Evolutionary conservation across 1,140 invertebrate species (phyloP), one percentile per base, ranked within the genome.

Genomic region (Meloidogyne floridensis): DNA sequence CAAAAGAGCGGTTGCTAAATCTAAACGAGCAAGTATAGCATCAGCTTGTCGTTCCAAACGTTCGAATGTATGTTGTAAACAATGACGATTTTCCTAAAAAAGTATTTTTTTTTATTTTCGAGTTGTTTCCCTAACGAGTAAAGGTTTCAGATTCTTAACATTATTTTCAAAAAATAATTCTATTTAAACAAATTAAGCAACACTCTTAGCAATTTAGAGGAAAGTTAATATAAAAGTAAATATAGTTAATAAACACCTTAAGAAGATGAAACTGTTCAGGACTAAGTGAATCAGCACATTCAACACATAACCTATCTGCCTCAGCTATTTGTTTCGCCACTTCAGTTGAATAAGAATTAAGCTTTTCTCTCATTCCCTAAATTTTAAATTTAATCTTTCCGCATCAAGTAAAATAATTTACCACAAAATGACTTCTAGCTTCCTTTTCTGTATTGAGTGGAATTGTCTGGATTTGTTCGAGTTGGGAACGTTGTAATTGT

Each of bases 211-310:
- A 7, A 32, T 32, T 32, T 32, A 32, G 32, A 32, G 32, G 32
- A 32, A 32, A 32, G 2, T 32, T 32, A 32, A 32, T 32, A 32
- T 32, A 32, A 32, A 32, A 0, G n/a, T 13, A 13, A 51, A 47
- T n/a, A 73, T n/a, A 73, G 4, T n/a, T 42, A 9, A 18, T 54
- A 42, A 54, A 2, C 7, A 53, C 74, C 72, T 82, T 82, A 42
- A 83, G 71, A 4, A 47, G 13, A 47, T 85, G 83, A 71, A 84
- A 85, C 56, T 84, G 82, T 51, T 85, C 83, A 32, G 83, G 83
- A 18, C 77, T 84, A 20, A 84, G 71, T 3, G 77, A 76, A n/a
- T 84, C 82, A 8, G 83, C 83, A 13, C 83, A 84, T 51, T 84
- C 83, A 15, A 71, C 13, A 32, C 83, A 84, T 9, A 84, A 69